phyloP scores from a whole-genome alignment of 2,113 vertebrate species.

The Theristicus caerulescens region DNA sequence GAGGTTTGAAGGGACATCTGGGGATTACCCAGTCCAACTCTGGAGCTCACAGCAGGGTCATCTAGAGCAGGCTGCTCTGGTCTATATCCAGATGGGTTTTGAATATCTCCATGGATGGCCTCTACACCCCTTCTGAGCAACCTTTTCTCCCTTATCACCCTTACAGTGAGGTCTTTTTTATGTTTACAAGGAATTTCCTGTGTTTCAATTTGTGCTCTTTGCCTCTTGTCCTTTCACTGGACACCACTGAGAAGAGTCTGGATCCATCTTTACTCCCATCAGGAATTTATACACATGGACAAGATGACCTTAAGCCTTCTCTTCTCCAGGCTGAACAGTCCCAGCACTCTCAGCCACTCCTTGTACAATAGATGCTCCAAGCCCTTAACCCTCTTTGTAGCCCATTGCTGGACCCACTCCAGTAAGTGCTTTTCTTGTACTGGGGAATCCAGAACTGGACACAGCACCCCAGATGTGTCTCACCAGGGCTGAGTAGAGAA shows the following conservation, averaged over 20 bases:
- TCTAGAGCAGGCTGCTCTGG: not conserved
- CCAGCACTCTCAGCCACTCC: not conserved
- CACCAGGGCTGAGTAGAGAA: not conserved
- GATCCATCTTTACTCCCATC: not conserved
- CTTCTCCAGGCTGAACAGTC: not conserved
- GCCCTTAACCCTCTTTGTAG: not conserved
- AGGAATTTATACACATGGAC: not conserved
- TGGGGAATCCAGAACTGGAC: not conserved
- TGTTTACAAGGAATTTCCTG: not conserved
- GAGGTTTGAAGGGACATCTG: not conserved
- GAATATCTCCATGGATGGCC: not conserved
- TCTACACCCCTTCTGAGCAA: not conserved
- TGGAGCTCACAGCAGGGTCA: not conserved
- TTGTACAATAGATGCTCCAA: not conserved
- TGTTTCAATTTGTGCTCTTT: not conserved
- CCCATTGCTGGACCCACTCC: not conserved
- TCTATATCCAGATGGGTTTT: too few species aligned
- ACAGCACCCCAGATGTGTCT: not conserved
- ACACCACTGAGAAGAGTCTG: not conserved
- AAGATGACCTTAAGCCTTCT: not conserved
- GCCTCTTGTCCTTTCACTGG: not conserved
- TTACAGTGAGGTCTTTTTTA: not conserved
- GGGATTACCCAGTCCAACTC: not conserved
- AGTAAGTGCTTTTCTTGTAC: not conserved
- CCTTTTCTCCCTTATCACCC: not conserved